Evolutionary conservation across 1,140 invertebrate species (phyloP), one percentile per base, ranked within the genome.

Genomic region (Anoplophora glabripennis): DNA sequence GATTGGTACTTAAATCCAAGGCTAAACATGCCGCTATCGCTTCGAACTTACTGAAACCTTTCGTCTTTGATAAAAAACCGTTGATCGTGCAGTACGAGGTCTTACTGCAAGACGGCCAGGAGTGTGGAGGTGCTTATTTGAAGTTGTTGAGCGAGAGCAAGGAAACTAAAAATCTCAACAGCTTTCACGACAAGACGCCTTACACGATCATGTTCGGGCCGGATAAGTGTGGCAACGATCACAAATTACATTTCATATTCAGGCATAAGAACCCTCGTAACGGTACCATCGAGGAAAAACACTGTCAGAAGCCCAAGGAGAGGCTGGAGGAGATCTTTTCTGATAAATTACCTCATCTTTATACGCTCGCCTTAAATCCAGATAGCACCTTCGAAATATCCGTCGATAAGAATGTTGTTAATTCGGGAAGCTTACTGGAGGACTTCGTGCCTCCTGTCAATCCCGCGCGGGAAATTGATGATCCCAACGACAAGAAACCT

Each of bases 131-230:
- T 11, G 95, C 95, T 8, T 99, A 99, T 76, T 77, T 99, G 0
- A 99, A 99, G 79, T 81, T 99, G 12, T 76, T 99, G 11, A 89
- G 87, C 11, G 75, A 84, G 84, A 84, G 53, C 33, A 12, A n/a
- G 7, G 81, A 86, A 41, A 83, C 85, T 38, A 75, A 84, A 14
- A 86, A 95, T 75, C 80, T 98, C 18, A 87, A 84, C 53, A 80
- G 88, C 61, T 96, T 99, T 75, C 85, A 94, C 75, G 95, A 99
- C 78, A 96, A 97, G 79, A 96, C 96, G 8, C 91, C 94, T 0
- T 99, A 98, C 77, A 93, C 93, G 1, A 94, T 99, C 69, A 99
- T 99, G 97, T 99, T 99, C 81, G 97, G 96, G 1, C 97, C 97
- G 8, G 97, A 99, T 79, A 99, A 99, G 77, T 99, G 97, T 81